Conservation (phyloP, 2,113 vertebrate species). For the Turdus rufiventris region DNA sequence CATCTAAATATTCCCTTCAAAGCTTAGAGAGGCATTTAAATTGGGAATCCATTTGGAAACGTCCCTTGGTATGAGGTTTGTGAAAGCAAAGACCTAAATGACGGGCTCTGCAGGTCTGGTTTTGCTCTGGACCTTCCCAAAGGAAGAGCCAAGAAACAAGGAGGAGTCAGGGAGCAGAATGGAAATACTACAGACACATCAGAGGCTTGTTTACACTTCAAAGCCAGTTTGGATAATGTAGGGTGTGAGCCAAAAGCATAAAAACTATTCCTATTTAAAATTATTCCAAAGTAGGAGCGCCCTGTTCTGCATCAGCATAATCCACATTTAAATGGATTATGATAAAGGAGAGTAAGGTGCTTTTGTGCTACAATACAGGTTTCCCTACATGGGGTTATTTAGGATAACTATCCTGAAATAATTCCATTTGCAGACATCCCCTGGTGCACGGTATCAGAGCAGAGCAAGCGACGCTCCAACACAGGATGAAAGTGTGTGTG, state of each 20-base stretch:
- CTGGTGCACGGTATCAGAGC: not conserved
- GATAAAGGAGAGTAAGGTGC: constrained; percentile 27
- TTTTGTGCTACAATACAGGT: constrained; percentile 37
- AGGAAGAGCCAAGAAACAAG: not conserved
- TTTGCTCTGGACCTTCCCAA: constrained; percentile 28
- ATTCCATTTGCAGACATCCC: constrained; percentile 16
- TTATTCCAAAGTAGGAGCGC: constrained; percentile 2
- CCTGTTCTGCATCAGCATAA: constrained; percentile 33
- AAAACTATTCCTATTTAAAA: constrained; percentile 14
- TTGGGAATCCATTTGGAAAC: not conserved
- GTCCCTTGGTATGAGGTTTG: not conserved
- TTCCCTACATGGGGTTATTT: not conserved
- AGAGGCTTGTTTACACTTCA: constrained; percentile 57
- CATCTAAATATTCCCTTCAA: not conserved
- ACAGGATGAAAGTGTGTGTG: not conserved
- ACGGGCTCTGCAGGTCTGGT: constrained; percentile 8
- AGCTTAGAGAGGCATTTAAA: not conserved
- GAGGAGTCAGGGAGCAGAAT: constrained; percentile 3
- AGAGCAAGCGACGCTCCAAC: not conserved
- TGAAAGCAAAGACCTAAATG: not conserved
- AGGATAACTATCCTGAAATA: not conserved
- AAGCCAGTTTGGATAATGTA: constrained; percentile 29
- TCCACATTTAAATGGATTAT: not conserved
- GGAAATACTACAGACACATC: constrained; percentile 8
- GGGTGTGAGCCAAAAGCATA: constrained; percentile 43